Percentiles rank a stretch among this genome's conserved stretches.
Evolutionary conservation across 2,797 vertebrate species (phyloP).

Genomic region (Intellagama lesueurii): DNA sequence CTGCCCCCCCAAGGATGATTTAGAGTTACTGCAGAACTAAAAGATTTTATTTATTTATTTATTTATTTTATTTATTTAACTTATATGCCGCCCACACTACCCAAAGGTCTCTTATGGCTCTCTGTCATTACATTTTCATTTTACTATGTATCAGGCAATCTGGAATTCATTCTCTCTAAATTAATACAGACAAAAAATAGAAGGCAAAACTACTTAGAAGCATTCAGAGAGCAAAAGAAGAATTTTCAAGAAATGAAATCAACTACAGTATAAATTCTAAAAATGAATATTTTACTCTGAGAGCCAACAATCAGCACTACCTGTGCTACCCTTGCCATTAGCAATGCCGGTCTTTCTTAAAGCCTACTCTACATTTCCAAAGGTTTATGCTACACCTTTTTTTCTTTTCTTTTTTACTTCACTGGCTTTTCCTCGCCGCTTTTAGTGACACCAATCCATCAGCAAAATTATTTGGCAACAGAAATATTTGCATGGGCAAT

Average conservation of each 20-base stretch:
- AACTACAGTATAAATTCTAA: constrained; percentile 23
- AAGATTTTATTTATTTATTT: too few relatives aligned
- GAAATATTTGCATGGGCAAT: not conserved
- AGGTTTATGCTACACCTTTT: not conserved
- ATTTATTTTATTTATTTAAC: too few relatives aligned
- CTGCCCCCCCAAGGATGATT: constrained; percentile 19
- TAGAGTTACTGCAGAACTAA: constrained; percentile 19
- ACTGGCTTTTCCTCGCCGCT: constrained; percentile 3
- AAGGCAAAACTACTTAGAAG: constrained; percentile 16
- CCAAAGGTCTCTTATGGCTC: too few relatives aligned
- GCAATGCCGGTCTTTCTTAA: constrained; percentile 25
- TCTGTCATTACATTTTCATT: constrained; percentile 19
- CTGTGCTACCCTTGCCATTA: constrained; percentile 20
- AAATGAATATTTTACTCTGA: constrained; percentile 42
- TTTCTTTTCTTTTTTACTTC: not conserved
- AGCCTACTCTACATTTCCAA: constrained; percentile 28
- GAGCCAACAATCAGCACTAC: not conserved
- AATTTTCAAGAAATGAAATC: constrained; percentile 38
- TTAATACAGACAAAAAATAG: constrained; percentile 12
- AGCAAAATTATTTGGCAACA: constrained; percentile 3
- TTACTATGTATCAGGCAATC: constrained; percentile 4
- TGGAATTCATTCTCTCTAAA: constrained; percentile 20
- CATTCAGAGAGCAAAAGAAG: constrained; percentile 13
- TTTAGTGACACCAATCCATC: constrained; percentile 10
- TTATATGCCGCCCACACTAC: too few relatives aligned